Base-by-base conservation (phyloP, 2,888 invertebrate species). In the Tinea trinotella region DNA sequence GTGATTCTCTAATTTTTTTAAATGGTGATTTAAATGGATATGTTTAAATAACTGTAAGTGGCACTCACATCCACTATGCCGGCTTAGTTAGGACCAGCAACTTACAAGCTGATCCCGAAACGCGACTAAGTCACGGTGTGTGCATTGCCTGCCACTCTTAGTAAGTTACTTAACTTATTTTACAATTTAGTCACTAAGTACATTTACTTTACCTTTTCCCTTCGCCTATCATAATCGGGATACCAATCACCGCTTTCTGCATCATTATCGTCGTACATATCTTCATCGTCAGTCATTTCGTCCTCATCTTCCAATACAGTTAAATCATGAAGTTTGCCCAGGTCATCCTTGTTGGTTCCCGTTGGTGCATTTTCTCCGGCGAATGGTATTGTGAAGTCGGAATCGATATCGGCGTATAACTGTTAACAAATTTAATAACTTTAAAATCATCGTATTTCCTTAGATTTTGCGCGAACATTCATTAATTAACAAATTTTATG, bases 231-330 rank as follows among this genome's bases (percentile, higher is more conserved):
- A 53, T 82, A 83, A 34, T 82, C 81, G 3, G 70, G 70, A 58
- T 78, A 82, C 72, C 76, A 77, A 64, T 81, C 77, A 2, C 83
- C 81, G 58, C 80, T 82, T 60, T 85, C 82, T 0, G 68, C 74
- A 48, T 74, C 76, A 1, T 68, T 74, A 3, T 68, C 69, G 13
- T 67, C 67, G 49, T 61, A 57, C 13, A 59, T 55, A 19, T 56
- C 55, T 0, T 77, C 77, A 30, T 83, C 84, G 35, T 77, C 77
- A 0, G 66, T 73, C 12, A 72, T 56, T 53, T 59, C 61, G 12
- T 65, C 70, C 20, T 81, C 83, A 49, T 79, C 79, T 56, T 80
- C 82, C 10, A 83, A 61, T 15, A 82, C 75, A 0, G 83, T 84
- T 1, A 85, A 68, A 1, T 67, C 79, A 19, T 74, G 71, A 13